phyloP scores from a whole-genome alignment of 2,113 vertebrate species.

The Callipepla squamata region DNA sequence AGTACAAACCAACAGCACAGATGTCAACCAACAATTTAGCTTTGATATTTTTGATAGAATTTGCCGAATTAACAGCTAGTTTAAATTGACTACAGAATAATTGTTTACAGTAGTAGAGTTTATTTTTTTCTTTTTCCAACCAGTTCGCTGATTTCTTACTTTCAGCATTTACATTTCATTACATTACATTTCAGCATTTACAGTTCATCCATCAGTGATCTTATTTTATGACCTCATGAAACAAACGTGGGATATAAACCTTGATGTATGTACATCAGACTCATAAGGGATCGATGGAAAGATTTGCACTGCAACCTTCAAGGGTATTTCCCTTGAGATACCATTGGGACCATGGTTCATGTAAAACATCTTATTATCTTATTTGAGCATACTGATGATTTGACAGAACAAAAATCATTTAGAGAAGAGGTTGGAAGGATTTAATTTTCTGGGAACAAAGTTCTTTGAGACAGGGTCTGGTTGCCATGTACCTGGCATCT shows the following conservation, averaged over 20 bases:
- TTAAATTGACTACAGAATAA: not conserved
- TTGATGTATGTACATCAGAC: rapidly evolving
- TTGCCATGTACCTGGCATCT: rapidly evolving
- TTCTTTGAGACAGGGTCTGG: not conserved
- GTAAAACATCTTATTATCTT: not conserved
- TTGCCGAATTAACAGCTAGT: not conserved
- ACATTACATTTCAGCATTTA: not conserved
- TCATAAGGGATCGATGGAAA: not conserved
- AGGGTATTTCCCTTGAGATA: not conserved
- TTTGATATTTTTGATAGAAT: not conserved
- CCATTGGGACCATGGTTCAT: not conserved
- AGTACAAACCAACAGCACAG: not conserved
- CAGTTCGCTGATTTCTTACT: not conserved
- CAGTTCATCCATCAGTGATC: not conserved
- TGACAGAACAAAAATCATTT: not conserved
- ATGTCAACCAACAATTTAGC: not conserved
- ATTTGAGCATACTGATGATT: not conserved
- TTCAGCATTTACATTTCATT: not conserved
- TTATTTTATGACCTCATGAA: not conserved
- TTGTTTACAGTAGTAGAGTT: not conserved
- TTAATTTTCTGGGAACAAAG: not conserved
- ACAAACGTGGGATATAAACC: not conserved
- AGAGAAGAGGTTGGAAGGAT: not conserved
- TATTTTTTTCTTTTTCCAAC: not conserved
- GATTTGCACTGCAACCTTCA: not conserved